phyloP scores from a whole-genome alignment of 2,797 vertebrate genomes.

The Sylvia borin region DNA sequence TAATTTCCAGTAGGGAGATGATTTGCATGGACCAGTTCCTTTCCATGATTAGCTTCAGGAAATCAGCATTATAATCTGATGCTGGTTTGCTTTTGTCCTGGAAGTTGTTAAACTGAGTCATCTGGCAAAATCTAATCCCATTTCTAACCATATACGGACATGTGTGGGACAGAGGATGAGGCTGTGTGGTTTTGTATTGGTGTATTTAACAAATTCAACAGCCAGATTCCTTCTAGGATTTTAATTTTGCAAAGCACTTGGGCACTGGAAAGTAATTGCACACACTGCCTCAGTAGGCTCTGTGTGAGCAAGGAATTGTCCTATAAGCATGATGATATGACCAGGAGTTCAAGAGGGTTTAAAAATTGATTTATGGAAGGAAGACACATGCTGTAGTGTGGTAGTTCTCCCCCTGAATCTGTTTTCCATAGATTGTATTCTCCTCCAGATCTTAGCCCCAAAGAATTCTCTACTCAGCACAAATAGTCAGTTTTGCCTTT shows the following conservation, averaged over 20 bases:
- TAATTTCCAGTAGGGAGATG: constrained; percentile 76
- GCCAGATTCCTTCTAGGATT: neutral
- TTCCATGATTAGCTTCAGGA: constrained; percentile 58
- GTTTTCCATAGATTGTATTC: neutral
- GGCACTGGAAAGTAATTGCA: neutral
- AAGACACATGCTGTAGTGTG: neutral
- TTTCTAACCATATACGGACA: constrained; percentile 48
- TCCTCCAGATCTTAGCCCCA: neutral
- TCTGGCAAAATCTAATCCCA: constrained; percentile 10
- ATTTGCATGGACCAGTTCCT: constrained; percentile 70
- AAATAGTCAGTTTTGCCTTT: neutral
- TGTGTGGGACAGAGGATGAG: neutral
- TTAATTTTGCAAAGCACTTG: neutral
- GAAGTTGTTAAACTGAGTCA: constrained; percentile 64
- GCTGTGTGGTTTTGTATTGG: neutral
- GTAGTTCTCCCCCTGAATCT: neutral
- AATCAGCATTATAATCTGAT: constrained; percentile 42
- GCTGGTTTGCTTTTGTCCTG: constrained; percentile 21
- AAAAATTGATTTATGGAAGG: neutral
- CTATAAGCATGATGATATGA: neutral
- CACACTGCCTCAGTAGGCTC: neutral
- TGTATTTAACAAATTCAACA: neutral
- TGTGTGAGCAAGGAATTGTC: neutral
- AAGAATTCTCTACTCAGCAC: neutral
- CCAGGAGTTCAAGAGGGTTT: neutral